These are phyloP conservation scores for Pantala flavescens DNA, from an alignment of 1,140 invertebrate species.

Conservation along the genomic window DNA sequence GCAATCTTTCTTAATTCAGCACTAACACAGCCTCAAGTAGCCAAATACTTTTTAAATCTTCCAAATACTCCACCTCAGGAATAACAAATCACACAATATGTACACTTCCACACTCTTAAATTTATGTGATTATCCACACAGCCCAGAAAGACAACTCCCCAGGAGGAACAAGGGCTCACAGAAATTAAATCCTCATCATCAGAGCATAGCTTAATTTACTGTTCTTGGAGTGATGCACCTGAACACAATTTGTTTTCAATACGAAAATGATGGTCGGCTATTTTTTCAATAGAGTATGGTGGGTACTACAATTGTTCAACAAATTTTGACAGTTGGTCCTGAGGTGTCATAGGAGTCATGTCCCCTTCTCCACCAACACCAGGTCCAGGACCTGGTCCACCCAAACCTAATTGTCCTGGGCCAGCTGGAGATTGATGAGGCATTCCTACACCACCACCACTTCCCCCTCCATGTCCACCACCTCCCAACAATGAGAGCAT, in stretches of 20 bases:
- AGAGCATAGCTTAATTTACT: not conserved
- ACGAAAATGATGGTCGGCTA: not conserved
- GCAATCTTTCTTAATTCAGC: conserved; percentile 11
- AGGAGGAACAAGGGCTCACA: not conserved
- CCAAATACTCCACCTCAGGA: conserved; percentile 2
- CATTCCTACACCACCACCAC: conserved; percentile 33
- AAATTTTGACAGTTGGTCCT: conserved; percentile 85
- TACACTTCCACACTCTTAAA: not conserved
- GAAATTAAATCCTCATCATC: not conserved
- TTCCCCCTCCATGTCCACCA: conserved; percentile 11
- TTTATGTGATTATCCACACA: not conserved
- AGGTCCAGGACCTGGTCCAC: conserved; percentile 25
- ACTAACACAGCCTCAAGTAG: conserved; percentile 22
- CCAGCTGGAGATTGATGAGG: conserved; percentile 31
- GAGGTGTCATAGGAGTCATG: conserved; percentile 65
- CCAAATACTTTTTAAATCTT: conserved; percentile 18
- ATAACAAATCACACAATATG: not conserved
- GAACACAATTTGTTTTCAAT: not conserved
- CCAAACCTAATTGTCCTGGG: conserved; percentile 31
- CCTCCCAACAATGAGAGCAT: conserved; percentile 23
- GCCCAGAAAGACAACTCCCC: not conserved
- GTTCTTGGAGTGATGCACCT: not conserved
- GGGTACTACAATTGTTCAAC: conserved; percentile 77
- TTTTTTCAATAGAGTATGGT: not conserved
- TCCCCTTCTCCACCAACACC: conserved; percentile 34